These are phyloP conservation scores for Tyria jacobaeae DNA, from an alignment of 2,888 invertebrate genomes.

Conservation along the genomic window DNA sequence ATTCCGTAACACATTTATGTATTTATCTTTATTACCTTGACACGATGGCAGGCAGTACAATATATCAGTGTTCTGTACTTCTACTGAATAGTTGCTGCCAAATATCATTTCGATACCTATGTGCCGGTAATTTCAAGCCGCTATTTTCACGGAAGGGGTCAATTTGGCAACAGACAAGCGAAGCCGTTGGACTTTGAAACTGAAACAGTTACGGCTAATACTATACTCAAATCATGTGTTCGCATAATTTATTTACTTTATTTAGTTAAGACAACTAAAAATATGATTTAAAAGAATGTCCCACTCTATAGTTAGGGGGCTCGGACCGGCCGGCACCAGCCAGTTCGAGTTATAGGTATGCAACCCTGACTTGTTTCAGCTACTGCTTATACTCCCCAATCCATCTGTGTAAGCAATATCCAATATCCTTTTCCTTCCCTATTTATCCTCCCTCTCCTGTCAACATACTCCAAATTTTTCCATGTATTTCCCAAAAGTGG, in stretches of 20 bases:
- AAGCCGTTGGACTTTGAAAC: constrained; percentile 1
- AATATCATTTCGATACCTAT: not conserved
- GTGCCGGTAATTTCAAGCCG: not conserved
- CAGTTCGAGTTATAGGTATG: too few relatives aligned
- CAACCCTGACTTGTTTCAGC: too few relatives aligned
- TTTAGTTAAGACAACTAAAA: too few relatives aligned
- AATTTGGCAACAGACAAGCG: constrained; percentile 8
- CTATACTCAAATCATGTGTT: not conserved
- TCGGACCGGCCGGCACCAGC: too few relatives aligned
- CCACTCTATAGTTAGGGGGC: too few relatives aligned
- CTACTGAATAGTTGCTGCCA: constrained; percentile 1
- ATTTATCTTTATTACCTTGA: not conserved
- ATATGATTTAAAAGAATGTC: too few relatives aligned
- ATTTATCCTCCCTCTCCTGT: too few relatives aligned
- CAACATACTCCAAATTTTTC: too few relatives aligned
- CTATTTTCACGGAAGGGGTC: not conserved
- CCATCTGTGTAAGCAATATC: too few relatives aligned
- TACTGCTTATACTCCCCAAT: too few relatives aligned
- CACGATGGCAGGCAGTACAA: not conserved
- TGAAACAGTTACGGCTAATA: not conserved
- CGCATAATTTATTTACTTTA: not conserved
- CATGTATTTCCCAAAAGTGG: too few relatives aligned
- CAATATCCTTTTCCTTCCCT: too few relatives aligned
- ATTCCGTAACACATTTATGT: not conserved
- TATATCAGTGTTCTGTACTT: not conserved